These are phyloP conservation scores for Agriopis aurantiaria DNA, from an alignment of 2,888 invertebrate genomes.

Conservation along the genomic window DNA sequence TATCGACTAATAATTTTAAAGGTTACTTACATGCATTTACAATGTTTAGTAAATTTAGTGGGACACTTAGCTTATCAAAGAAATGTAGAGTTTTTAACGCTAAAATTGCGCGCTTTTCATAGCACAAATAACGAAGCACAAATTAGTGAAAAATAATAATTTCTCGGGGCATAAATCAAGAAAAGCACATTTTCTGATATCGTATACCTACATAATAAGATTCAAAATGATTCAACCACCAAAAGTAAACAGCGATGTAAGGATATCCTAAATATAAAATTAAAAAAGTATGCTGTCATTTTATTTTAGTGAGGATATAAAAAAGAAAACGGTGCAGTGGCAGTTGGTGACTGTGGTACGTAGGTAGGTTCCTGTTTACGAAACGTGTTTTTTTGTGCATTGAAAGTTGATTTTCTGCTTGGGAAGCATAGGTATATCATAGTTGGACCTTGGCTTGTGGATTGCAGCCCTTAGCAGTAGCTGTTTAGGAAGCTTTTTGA, in stretches of 20 bases:
- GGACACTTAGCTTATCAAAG: not conserved
- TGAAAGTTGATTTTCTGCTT: conserved; percentile 82
- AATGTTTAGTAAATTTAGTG: not conserved
- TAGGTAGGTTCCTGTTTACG: conserved; percentile 74
- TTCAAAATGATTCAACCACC: conserved; percentile 5
- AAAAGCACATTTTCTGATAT: not conserved
- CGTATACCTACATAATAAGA: not conserved
- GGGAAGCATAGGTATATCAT: conserved; percentile 67
- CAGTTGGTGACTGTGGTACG: conserved; percentile 39
- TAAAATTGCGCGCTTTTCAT: too few relatives aligned
- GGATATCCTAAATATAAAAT: conserved; percentile 11
- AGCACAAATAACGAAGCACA: too few relatives aligned
- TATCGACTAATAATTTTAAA: not conserved
- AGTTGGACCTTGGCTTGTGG: conserved; percentile 59
- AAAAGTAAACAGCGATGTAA: not conserved
- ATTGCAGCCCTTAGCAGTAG: conserved; percentile 21
- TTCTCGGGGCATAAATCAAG: not conserved
- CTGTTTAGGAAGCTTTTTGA: not conserved
- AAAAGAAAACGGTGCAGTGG: conserved; percentile 50
- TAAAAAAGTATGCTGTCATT: conserved; percentile 31
- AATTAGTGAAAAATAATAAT: not conserved
- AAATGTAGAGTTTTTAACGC: not conserved
- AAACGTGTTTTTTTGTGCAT: conserved; percentile 77
- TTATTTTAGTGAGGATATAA: conserved; percentile 43
- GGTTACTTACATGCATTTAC: not conserved